Percentiles rank a stretch among this genome's conserved stretches.
These are phyloP conservation scores for Remorina albescens DNA, from an alignment of 2,797 vertebrate species.

Conservation along the genomic window DNA sequence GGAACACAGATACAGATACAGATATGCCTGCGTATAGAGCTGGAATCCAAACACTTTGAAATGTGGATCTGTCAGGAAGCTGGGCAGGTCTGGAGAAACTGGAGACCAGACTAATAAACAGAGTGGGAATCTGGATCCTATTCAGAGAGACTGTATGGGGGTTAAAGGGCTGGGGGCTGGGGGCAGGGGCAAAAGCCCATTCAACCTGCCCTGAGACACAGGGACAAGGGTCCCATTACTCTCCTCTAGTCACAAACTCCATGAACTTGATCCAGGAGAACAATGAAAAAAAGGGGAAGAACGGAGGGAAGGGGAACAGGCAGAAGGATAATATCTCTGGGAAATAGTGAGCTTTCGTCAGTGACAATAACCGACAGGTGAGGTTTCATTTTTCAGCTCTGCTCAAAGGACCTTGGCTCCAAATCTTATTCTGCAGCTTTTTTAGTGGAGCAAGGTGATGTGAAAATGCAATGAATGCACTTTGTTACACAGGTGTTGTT, in stretches of 20 bases:
- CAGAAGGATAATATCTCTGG: constrained; percentile 76
- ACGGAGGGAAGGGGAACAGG: constrained; percentile 29
- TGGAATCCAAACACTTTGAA: constrained; percentile 79
- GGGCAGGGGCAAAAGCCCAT: constrained; percentile 70
- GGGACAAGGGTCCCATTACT: constrained; percentile 82
- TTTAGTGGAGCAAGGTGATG: constrained; percentile 52
- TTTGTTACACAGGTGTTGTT: constrained; percentile 43
- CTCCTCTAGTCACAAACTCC: constrained; percentile 64
- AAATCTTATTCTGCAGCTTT: constrained; percentile 8
- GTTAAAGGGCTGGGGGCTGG: constrained; percentile 31
- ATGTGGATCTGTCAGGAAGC: constrained; percentile 79
- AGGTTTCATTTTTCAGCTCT: constrained; percentile 64
- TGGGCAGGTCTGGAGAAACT: constrained; percentile 84
- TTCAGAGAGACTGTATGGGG: constrained; percentile 69
- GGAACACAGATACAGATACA: constrained; percentile 66
- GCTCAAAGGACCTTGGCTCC: constrained; percentile 37
- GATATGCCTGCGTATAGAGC: constrained; percentile 55
- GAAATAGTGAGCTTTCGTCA: constrained; percentile 64
- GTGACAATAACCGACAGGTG: constrained; percentile 62
- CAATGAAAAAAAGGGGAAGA: constrained; percentile 55
- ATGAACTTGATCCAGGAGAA: constrained; percentile 76
- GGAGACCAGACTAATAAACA: constrained; percentile 83
- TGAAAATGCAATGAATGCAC: constrained; percentile 44
- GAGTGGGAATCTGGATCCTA: constrained; percentile 64
- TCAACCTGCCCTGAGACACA: constrained; percentile 78